phyloP scores from a whole-genome alignment of 2,113 vertebrate genomes.

The Cricetomys ansorgei region DNA sequence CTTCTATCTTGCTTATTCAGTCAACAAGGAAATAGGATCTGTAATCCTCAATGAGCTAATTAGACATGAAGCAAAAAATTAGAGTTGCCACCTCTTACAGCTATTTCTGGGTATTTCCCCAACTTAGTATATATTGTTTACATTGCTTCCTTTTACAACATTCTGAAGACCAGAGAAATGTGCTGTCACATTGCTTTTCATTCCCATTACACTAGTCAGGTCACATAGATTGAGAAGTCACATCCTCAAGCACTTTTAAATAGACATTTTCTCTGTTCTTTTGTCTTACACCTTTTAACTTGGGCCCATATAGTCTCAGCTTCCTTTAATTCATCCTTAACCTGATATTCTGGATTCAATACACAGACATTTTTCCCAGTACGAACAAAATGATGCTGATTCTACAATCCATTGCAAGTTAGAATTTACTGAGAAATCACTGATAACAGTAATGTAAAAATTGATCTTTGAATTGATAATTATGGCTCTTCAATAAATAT shows the following conservation, averaged over 20 bases:
- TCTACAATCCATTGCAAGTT: neutral
- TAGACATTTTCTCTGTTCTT: neutral
- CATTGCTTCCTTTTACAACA: neutral
- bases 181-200: neutral
- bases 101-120: neutral
- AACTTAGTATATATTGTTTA: slow-evolving; percentile 6
- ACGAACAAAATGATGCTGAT: neutral
- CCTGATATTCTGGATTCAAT: neutral
- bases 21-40: neutral
- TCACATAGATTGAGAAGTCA: neutral
- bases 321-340: slow-evolving; percentile 3
- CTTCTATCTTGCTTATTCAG: neutral
- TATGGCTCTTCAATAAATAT: neutral
- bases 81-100: neutral
- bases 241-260: neutral
- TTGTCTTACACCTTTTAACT: neutral
- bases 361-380: neutral
- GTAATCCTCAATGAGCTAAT: neutral
- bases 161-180: neutral
- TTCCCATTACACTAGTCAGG: neutral
- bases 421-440: neutral
- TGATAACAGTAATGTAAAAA: neutral
- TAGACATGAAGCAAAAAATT: neutral
- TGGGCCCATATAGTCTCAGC: neutral
- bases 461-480: neutral